Conservation (phyloP, 2,888 invertebrate genomes). For the Sminthurides aquaticus region DNA sequence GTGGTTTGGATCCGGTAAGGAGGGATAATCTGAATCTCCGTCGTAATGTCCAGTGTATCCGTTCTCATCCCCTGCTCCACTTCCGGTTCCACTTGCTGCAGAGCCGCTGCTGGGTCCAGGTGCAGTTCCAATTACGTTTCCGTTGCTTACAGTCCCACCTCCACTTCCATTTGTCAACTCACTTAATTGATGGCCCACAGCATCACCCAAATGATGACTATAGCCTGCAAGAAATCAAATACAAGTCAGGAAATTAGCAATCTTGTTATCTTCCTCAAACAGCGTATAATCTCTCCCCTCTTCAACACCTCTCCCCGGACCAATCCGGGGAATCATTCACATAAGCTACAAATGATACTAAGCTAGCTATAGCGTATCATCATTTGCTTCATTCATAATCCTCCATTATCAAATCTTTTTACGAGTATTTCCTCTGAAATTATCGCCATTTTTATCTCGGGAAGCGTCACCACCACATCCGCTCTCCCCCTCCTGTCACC, state of each 20-base stretch:
- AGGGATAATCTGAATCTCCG: conserved; percentile 54
- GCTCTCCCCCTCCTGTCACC: background rate
- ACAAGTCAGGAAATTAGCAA: background rate
- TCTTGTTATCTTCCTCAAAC: background rate
- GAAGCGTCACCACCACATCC: background rate
- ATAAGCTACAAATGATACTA: too few relatives aligned
- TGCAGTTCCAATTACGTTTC: conserved; percentile 46
- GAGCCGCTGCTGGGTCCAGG: conserved; percentile 43
- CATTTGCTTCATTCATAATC: too few relatives aligned
- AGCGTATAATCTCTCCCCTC: too few relatives aligned
- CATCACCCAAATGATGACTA: conserved; percentile 47
- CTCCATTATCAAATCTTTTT: too few relatives aligned
- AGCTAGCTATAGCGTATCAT: too few relatives aligned
- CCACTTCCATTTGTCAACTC: conserved; percentile 43
- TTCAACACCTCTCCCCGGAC: too few relatives aligned
- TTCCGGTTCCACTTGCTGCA: conserved; percentile 32
- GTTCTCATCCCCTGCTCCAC: conserved; percentile 42
- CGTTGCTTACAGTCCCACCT: conserved; percentile 43
- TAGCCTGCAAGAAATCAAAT: conserved; percentile 43
- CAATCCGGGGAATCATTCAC: too few relatives aligned
- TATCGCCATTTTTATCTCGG: background rate
- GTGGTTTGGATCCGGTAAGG: conserved; percentile 52
- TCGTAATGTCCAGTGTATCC: conserved; percentile 51
- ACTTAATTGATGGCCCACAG: conserved; percentile 45
- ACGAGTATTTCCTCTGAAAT: too few relatives aligned